Conservation (phyloP, 2,113 vertebrate species). For the Saccopteryx bilineata region DNA sequence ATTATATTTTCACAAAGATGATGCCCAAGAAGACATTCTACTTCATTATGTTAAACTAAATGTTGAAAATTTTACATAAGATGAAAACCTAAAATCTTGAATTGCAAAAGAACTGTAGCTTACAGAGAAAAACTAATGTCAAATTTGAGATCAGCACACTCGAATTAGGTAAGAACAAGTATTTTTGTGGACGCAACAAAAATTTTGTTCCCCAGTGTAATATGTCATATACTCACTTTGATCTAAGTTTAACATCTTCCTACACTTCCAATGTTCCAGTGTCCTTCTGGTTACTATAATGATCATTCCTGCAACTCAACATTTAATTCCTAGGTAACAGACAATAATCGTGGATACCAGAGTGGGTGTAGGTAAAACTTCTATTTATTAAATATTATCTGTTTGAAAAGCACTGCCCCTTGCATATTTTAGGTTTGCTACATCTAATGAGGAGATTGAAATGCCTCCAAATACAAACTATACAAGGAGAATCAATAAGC, state of each 20-base stretch:
- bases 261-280: slow-evolving; percentile 49
- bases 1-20: too few relatives aligned
- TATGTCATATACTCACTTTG: slow-evolving; percentile 64
- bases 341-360: background rate
- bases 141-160: too few relatives aligned
- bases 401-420: background rate
- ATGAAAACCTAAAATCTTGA: too few relatives aligned
- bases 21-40: too few relatives aligned
- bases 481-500: background rate
- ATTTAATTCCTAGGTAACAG: slow-evolving; percentile 70
- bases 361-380: slow-evolving; percentile 32
- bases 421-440: background rate
- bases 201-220: background rate
- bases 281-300: slow-evolving; percentile 70
- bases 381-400: slow-evolving; percentile 53
- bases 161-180: too few relatives aligned
- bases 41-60: too few relatives aligned
- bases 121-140: too few relatives aligned
- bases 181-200: too few relatives aligned
- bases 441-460: slow-evolving; percentile 10
- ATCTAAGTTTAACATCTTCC: slow-evolving; percentile 65
- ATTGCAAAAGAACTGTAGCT: too few relatives aligned
- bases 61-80: too few relatives aligned
- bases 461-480: background rate
- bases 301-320: slow-evolving; percentile 56